A percentile compares a stretch with the other conserved stretches of the same genome.
phyloP scores from a whole-genome alignment of 53 echinoderm and acorn worm species.

The Patiria pectinifera region DNA sequence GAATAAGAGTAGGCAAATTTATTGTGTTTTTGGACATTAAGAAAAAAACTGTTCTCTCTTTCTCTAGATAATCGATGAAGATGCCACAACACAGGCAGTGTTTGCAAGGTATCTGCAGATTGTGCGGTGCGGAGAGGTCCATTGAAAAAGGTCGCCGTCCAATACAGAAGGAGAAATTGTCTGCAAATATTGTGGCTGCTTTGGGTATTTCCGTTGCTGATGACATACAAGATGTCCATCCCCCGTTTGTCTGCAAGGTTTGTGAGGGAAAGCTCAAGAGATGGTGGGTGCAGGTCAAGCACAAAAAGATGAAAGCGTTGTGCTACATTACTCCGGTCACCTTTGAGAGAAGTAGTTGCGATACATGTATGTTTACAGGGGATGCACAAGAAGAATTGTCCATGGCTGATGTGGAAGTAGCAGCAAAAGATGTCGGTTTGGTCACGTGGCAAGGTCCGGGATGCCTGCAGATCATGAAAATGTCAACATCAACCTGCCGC shows the following conservation, averaged over 20 bases:
- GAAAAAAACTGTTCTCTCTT: background rate
- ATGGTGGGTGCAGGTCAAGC: constrained; percentile 40
- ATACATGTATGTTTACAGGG: background rate
- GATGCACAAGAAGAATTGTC: background rate
- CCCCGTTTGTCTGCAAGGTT: constrained; percentile 42
- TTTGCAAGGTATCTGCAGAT: constrained; percentile 31
- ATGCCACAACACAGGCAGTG: constrained; percentile 14
- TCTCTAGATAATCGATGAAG: background rate
- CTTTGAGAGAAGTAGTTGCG: background rate
- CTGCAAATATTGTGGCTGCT: constrained; percentile 8
- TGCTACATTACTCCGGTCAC: constrained; percentile 15
- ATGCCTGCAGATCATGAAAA: constrained; percentile 15
- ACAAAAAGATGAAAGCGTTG: constrained; percentile 22
- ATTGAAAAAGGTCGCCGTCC: constrained; percentile 11
- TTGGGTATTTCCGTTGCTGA: background rate
- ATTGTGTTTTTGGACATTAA: background rate
- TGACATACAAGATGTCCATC: constrained; percentile 32
- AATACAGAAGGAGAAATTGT: constrained; percentile 5
- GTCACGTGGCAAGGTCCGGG: constrained; percentile 17
- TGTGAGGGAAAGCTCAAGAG: constrained; percentile 47
- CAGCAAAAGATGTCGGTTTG: constrained; percentile 3
- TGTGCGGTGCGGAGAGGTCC: constrained; percentile 16
- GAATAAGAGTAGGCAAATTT: no score
- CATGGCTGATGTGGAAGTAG: constrained; percentile 7
- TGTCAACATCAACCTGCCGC: background rate